These are phyloP conservation scores for Polylopha cassiicola DNA, from an alignment of 2,888 invertebrate species.

Conservation along the genomic window DNA sequence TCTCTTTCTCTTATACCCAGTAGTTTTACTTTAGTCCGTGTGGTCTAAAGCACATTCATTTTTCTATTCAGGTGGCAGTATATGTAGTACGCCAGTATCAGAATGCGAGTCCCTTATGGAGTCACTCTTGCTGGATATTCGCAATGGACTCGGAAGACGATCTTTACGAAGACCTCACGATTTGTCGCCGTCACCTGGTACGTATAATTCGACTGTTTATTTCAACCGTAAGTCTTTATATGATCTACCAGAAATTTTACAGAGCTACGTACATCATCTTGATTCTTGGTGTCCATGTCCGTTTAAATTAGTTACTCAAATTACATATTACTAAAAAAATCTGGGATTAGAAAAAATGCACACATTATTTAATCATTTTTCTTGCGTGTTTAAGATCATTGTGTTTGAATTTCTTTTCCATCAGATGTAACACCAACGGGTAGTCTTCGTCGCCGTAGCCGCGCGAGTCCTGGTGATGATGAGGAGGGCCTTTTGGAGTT, in stretches of 20 bases:
- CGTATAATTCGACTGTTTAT: slow-evolving; percentile 8
- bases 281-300: too few species aligned
- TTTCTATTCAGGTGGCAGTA: slow-evolving; percentile 59
- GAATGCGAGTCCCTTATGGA: slow-evolving; percentile 86
- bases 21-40: background rate
- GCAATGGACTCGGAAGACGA: slow-evolving; percentile 79
- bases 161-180: slow-evolving; percentile 58
- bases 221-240: background rate
- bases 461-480: slow-evolving; percentile 88
- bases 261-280: too few species aligned
- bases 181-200: slow-evolving; percentile 63
- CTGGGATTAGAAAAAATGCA: too few species aligned
- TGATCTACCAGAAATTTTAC: too few species aligned
- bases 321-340: too few species aligned
- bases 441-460: slow-evolving; percentile 87
- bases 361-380: too few species aligned
- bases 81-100: slow-evolving; percentile 84
- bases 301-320: too few species aligned
- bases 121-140: slow-evolving; percentile 85
- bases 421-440: slow-evolving; percentile 93
- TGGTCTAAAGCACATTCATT: slow-evolving; percentile 3
- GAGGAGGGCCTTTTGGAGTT: slow-evolving; percentile 92
- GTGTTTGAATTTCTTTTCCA: slow-evolving; percentile 1
- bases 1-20: background rate
- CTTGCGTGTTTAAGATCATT: too few species aligned